Evolutionary conservation across 2,113 vertebrate genomes (phyloP), one percentile per base, ranked within the genome.

Genomic region (Brachyistius frenatus): DNA sequence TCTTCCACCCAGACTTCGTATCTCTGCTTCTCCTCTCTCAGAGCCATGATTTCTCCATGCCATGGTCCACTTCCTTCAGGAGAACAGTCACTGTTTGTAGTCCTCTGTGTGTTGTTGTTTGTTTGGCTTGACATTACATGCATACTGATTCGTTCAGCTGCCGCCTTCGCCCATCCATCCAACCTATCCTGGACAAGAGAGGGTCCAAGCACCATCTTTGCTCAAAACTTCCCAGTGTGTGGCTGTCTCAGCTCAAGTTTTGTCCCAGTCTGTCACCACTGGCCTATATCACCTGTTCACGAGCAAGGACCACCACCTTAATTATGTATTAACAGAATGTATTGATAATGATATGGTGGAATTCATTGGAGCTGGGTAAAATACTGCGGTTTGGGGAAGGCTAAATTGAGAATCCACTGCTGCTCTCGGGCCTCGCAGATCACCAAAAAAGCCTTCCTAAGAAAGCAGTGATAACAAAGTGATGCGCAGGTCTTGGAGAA

Each of bases 91-190:
- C 44, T 64, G 77, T 61, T 76, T 88, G 78, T 86, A 14, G 50
- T 85, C 80, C 67, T 76, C 80, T 72, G 60, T 78, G 55, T 63
- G 33, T 14, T 77, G 65, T 32, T 60, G 58, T 76, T 88, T 84
- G 73, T 63, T 83, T 37, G 46, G 52, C 68, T 62, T 47, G 14
- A 73, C 67, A 2, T 4, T 56, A 31, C 70, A 41, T 53, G 89
- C 83, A 91, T 92, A 83, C 79, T 39, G 63, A 92, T 89, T 76
- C 87, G 68, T 35, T 85, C 88, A 83, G 85, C 81, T 73, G 76
- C 72, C 30, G 35, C 68, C 62, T 63, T 8, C 78, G 66, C 47
- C 70, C 75, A 66, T 80, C 69, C 66, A 37, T 66, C 61, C n/a
- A 7, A 58, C 66, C 74, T 31, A 3, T 74, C 56, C 53, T 39